A percentile compares a stretch with the other conserved stretches of the same genome.
phyloP scores from a whole-genome alignment of 2,888 invertebrate species.

The Psylliodes chrysocephalus region DNA sequence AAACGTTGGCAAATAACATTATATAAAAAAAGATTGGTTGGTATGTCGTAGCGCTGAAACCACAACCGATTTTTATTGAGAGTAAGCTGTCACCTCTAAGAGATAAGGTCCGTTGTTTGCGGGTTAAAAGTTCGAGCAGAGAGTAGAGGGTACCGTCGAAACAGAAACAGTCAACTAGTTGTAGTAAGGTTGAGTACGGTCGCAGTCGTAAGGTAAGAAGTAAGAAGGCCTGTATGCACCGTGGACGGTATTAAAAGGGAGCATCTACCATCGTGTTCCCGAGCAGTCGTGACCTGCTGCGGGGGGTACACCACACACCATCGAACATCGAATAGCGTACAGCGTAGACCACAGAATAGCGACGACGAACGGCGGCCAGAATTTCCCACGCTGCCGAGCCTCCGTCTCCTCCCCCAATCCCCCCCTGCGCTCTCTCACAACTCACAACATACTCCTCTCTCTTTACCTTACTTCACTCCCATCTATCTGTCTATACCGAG shows the following conservation, averaged over 20 bases:
- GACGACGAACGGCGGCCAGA: slow-evolving; percentile 37
- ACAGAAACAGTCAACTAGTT: slow-evolving; percentile 11
- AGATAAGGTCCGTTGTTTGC: not conserved
- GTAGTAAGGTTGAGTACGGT: slow-evolving; percentile 11
- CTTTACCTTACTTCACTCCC: slow-evolving; percentile 34
- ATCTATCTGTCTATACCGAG: slow-evolving; percentile 28
- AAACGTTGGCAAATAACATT: no score
- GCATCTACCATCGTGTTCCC: slow-evolving; percentile 62
- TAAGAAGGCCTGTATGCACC: slow-evolving; percentile 33
- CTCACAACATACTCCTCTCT: slow-evolving; percentile 47
- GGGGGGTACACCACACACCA: slow-evolving; percentile 48
- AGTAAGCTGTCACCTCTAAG: not conserved
- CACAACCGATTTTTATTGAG: not conserved
- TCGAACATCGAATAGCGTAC: slow-evolving; percentile 26
- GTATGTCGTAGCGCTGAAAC: not conserved
- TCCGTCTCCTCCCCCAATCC: slow-evolving; percentile 37
- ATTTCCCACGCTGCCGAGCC: slow-evolving; percentile 47
- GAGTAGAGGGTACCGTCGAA: slow-evolving; percentile 10
- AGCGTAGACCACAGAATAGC: slow-evolving; percentile 28
- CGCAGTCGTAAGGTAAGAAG: slow-evolving; percentile 18
- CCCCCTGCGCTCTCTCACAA: slow-evolving; percentile 45
- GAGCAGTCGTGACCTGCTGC: slow-evolving; percentile 64
- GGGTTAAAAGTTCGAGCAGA: slow-evolving; percentile 27
- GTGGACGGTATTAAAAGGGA: slow-evolving; percentile 60
- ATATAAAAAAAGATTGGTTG: no score